Conservation (phyloP, 1,140 invertebrate species). For the Zaprionus africanus region DNA sequence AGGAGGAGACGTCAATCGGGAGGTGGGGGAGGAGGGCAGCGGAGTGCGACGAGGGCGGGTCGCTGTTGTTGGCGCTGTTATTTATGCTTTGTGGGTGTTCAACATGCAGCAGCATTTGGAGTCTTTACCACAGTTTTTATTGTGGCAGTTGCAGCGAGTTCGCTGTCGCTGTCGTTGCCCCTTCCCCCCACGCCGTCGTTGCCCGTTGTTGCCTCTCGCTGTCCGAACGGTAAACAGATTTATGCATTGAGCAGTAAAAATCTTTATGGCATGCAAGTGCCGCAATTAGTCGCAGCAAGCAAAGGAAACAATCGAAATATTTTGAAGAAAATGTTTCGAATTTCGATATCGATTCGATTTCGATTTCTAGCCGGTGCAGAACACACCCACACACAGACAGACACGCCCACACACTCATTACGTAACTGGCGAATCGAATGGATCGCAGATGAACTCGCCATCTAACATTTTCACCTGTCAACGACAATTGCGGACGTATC, state of each 20-base stretch:
- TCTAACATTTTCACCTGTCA: constrained; percentile 56
- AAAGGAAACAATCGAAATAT: constrained; percentile 10
- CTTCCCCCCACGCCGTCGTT: neutral
- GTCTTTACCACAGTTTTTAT: constrained; percentile 72
- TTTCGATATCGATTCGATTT: constrained; percentile 22
- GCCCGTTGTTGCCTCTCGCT: constrained; percentile 14
- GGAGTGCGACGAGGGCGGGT: constrained; percentile 25
- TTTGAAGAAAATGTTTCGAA: constrained; percentile 3
- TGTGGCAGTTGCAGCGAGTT: constrained; percentile 5
- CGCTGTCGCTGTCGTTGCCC: constrained; percentile 9
- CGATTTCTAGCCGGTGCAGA: constrained; percentile 2
- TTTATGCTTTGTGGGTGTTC: constrained; percentile 81
- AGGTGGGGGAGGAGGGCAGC: neutral
- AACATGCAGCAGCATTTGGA: constrained; percentile 78
- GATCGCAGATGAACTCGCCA: constrained; percentile 35
- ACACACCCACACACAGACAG: constrained; percentile 6
- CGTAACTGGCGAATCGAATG: neutral
- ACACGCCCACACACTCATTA: constrained; percentile 19
- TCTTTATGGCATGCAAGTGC: constrained; percentile 56
- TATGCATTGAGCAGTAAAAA: constrained; percentile 52
- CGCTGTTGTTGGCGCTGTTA: constrained; percentile 67
- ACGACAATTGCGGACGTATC: constrained; percentile 25
- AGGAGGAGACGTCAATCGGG: neutral
- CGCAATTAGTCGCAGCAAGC: constrained; percentile 61
- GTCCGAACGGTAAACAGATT: constrained; percentile 57